phyloP scores from a whole-genome alignment of 2,888 invertebrate genomes.

The Diadegma fenestrale region DNA sequence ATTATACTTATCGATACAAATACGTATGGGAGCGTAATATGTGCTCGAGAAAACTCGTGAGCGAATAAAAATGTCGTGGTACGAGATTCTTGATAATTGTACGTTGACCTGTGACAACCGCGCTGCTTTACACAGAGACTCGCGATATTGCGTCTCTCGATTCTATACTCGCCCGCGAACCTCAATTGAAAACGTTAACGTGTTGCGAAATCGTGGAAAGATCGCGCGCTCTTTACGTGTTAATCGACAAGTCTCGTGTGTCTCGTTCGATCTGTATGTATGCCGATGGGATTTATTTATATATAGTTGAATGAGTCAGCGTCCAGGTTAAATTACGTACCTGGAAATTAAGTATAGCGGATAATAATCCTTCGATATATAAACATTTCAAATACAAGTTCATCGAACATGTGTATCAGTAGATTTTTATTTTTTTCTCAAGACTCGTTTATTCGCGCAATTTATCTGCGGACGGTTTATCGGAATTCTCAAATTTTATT shows the following conservation, averaged over 20 bases:
- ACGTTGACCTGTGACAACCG: constrained; percentile 55
- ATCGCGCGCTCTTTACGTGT: constrained; percentile 53
- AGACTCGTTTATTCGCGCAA: background rate
- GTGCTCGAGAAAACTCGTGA: constrained; percentile 29
- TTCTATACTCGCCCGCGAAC: background rate
- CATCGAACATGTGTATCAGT: constrained; percentile 34
- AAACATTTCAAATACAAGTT: constrained; percentile 48
- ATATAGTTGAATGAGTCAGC: constrained; percentile 27
- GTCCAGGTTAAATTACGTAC: constrained; percentile 48
- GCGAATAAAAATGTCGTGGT: constrained; percentile 59
- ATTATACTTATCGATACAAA: constrained; percentile 11
- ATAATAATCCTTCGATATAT: constrained; percentile 54
- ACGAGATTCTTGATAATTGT: constrained; percentile 65
- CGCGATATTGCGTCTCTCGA: constrained; percentile 46
- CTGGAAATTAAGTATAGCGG: constrained; percentile 23
- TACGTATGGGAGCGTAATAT: background rate
- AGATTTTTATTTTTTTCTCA: background rate
- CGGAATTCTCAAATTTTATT: too few relatives aligned
- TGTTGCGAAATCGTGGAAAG: constrained; percentile 62
- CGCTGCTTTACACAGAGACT: background rate
- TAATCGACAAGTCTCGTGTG: constrained; percentile 43
- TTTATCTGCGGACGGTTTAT: background rate
- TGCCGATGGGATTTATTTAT: background rate
- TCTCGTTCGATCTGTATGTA: constrained; percentile 11
- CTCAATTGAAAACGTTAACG: constrained; percentile 17